Conservation (phyloP, 2,888 invertebrate genomes). For the Rhingia campestris region DNA sequence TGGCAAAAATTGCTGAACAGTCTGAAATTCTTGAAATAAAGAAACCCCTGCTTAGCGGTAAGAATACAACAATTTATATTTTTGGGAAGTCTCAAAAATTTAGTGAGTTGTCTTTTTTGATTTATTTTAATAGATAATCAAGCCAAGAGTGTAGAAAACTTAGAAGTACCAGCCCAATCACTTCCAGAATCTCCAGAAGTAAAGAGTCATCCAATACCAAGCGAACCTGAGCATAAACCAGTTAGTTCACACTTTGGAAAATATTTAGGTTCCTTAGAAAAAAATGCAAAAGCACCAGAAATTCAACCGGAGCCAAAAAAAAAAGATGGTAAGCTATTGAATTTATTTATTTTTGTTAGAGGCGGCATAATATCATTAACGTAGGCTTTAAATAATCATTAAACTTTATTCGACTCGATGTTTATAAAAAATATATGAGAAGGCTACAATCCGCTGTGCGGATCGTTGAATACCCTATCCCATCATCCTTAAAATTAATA, state of each 20-base stretch:
- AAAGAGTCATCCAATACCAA: conserved; percentile 7
- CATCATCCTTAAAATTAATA: too few relatives aligned
- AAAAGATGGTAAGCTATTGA: conserved; percentile 23
- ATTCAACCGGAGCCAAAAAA: not conserved
- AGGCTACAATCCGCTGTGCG: too few relatives aligned
- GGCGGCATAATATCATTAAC: too few relatives aligned
- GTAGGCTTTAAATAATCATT: too few relatives aligned
- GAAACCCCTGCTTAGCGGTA: conserved; percentile 23
- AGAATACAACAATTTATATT: not conserved
- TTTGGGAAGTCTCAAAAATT: not conserved
- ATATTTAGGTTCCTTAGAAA: conserved; percentile 44
- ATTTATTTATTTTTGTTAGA: not conserved
- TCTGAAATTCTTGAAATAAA: not conserved
- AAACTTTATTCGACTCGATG: too few relatives aligned
- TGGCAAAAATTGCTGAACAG: not conserved
- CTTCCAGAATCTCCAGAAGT: conserved; percentile 1
- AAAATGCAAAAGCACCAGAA: not conserved
- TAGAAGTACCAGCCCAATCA: not conserved
- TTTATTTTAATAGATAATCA: conserved; percentile 18
- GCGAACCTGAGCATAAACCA: not conserved
- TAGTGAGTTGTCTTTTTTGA: not conserved
- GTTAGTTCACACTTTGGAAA: conserved; percentile 32
- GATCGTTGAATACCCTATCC: too few relatives aligned
- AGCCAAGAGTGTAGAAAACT: conserved; percentile 23
- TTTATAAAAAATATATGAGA: too few relatives aligned